Base-by-base conservation (phyloP, 2,113 vertebrate species). In the Myotis davidii region DNA sequence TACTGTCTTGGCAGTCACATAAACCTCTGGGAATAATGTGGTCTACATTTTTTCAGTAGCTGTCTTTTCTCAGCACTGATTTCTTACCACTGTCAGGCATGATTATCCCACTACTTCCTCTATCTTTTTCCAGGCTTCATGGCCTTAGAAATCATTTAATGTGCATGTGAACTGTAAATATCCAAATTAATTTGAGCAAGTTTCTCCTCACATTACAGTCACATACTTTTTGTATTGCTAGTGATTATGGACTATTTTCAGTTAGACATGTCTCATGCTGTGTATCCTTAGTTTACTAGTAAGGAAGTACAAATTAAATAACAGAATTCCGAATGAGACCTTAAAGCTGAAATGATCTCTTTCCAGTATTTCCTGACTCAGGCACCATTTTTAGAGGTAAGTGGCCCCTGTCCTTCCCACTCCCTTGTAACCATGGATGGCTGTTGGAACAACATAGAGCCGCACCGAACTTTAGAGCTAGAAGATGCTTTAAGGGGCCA, bases 11-110 rank as follows among this genome's bases (percentile, higher is more conserved):
- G 42, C 32, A 65, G 23, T 45, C 50, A 7, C 2, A 2, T 20
- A 45, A 45, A 79, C 21, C 3, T 76, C 85, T 77, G 25, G 83
- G 85, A 83, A 27, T 76, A 50, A 37, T 61, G 25, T 6, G 29
- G 59, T 23, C n/a, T n/a, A 8, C 1, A 17, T 20, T n/a, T 42
- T 89, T 77, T 73, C 32, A 34, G 27, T 85, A 56, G 25, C 34
- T 56, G 12, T 72, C 64, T 86, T 64, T 86, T 85, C 48, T 67
- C 37, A 61, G 67, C 18, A 20, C 9, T 0, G 0, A 54, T 69
- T 95, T 73, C 37, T 96, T 90, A 25, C 69, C 83, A n/a, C 16
- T 25, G 48, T 92, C 23, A 89, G 56, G 77, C 21, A 23, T 52
- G 85, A 45, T 67, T 70, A 52, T 50, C 37, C 56, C 39, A 17